phyloP scores from a whole-genome alignment of 2,797 vertebrate species.

The Prunella strophiata region DNA sequence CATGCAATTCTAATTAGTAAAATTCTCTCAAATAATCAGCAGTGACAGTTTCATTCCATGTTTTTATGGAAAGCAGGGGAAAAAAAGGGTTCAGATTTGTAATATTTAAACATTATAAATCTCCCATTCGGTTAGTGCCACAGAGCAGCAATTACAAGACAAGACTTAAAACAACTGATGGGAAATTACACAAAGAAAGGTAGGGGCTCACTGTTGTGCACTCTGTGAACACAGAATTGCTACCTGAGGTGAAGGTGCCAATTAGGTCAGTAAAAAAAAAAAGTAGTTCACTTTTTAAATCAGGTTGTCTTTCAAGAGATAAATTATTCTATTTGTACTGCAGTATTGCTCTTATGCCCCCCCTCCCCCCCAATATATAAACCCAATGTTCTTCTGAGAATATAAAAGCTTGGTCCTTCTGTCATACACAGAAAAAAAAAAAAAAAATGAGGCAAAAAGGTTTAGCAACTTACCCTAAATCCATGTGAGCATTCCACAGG shows the following conservation, averaged over 20 bases:
- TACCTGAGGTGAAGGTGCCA: background rate
- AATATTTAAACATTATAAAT: background rate
- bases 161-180: background rate
- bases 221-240: background rate
- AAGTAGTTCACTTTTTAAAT: background rate
- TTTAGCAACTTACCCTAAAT: conserved; percentile 16
- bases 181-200: background rate
- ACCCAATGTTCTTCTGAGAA: background rate
- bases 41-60: background rate
- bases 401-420: background rate
- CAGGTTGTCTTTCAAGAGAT: background rate
- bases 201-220: rapidly evolving
- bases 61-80: background rate
- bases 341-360: background rate
- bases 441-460: background rate
- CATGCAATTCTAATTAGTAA: conserved; percentile 49
- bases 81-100: background rate
- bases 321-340: background rate
- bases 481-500: background rate
- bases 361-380: background rate
- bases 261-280: background rate
- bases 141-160: background rate
- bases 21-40: conserved; percentile 42
- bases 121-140: background rate
- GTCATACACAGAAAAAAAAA: background rate